phyloP scores from a whole-genome alignment of 2,888 invertebrate species.

The Hedya salicella region DNA sequence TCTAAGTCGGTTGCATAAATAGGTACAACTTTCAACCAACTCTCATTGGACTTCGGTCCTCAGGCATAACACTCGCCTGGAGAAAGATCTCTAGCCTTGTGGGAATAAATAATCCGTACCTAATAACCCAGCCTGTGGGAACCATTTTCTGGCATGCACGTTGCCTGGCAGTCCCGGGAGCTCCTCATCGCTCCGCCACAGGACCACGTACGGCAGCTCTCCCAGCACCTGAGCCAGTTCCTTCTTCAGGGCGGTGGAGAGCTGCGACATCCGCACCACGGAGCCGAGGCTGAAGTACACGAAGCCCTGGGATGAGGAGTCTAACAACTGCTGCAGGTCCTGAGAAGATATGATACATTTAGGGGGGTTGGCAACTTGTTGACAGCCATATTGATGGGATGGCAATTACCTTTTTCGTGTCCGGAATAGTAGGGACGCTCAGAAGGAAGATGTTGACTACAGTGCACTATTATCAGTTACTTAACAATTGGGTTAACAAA shows the following conservation, averaged over 20 bases:
- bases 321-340: constrained; percentile 43
- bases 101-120: constrained; percentile 48
- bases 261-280: constrained; percentile 33
- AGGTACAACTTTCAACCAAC: too few species aligned
- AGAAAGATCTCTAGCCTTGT: too few species aligned
- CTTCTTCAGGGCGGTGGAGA: constrained; percentile 22
- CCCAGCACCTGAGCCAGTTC: constrained; percentile 34
- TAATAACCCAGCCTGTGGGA: constrained; percentile 68
- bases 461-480: too few species aligned
- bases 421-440: too few species aligned
- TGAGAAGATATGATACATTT: constrained; percentile 10
- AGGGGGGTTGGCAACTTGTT: neutral
- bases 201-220: constrained; percentile 51
- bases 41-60: too few species aligned
- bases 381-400: too few species aligned
- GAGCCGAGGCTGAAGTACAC: constrained; percentile 47
- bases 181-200: constrained; percentile 63
- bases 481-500: too few species aligned
- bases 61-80: too few species aligned
- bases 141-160: constrained; percentile 61
- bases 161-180: constrained; percentile 53
- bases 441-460: too few species aligned
- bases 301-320: constrained; percentile 43
- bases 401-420: too few species aligned
- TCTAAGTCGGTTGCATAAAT: too few species aligned